Conservation (phyloP, 2,113 vertebrate genomes). For the Martes martes region DNA sequence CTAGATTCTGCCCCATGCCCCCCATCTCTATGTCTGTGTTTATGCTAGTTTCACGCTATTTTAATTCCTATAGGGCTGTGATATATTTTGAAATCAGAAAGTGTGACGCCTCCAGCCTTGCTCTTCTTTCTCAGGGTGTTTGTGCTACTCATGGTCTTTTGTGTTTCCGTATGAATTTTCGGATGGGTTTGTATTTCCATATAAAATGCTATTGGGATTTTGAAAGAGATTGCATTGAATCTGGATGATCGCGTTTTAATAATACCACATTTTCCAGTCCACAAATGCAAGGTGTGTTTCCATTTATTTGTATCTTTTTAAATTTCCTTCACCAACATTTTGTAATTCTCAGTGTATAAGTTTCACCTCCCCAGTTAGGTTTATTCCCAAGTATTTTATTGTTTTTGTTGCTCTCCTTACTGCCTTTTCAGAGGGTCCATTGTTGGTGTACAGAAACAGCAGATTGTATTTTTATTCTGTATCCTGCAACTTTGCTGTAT, state of each 20-base stretch:
- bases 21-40: background rate
- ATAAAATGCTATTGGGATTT: background rate
- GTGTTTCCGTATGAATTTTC: background rate
- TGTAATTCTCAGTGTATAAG: background rate
- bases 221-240: fast-evolving
- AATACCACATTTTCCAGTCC: background rate
- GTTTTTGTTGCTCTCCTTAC: background rate
- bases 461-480: too few relatives aligned
- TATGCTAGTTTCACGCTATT: background rate
- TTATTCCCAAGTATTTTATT: background rate
- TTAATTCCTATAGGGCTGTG: too few relatives aligned
- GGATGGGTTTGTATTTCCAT: background rate
- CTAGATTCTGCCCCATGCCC: background rate
- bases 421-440: background rate
- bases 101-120: background rate
- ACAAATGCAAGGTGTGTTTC: too few relatives aligned
- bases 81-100: background rate
- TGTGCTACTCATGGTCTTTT: background rate
- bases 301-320: background rate
- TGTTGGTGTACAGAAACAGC: background rate
- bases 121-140: background rate
- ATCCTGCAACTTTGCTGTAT: fast-evolving
- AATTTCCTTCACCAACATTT: background rate
- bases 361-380: background rate
- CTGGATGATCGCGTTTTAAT: background rate